Base-by-base conservation (phyloP, 2,797 vertebrate species). In the Hephaestus fuliginosus region DNA sequence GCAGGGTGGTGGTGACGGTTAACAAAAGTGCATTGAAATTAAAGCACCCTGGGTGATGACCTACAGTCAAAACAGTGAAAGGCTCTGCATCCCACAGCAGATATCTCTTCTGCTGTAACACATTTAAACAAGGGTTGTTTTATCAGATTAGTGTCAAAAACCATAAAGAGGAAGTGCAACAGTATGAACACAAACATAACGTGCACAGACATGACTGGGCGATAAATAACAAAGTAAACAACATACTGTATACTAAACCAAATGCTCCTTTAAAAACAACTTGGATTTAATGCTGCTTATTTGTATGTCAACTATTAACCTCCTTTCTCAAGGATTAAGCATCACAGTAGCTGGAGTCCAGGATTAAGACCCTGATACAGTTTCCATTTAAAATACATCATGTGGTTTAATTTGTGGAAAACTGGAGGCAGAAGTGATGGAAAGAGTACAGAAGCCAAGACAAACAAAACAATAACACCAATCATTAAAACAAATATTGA, bases 141-240 rank as follows among this genome's bases (percentile, higher is more conserved):
- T 28, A 69, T 51, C 57, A 60, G 57, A 68, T 15, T 15, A 66
- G 33, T 51, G 55, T 52, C 17, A 64, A 63, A 64, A 69, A 44
- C 28, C 20, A 36, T 36, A 39, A 48, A 74, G 43, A 51, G 44
- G 70, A 77, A 69, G 51, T 44, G n/a, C 30, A 53, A 30, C n/a
- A 30, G 17, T 57, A 17, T 44, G 25, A 46, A 58, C 49, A 70
- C n/a, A 36, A 33, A 20, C 11, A 43, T 10, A 13, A 49, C 43
- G n/a, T 39, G n/a, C 18, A 46, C 30, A 39, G 25, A 15, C 12
- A n/a, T 28, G 12, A 33, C 60, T 33, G 18, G 8, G 7, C 30
- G 17, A 75, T 20, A 28, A 58, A 75, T 5, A 41, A 46, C 13
- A 46, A 51, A 30, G 7, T 13, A 43, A 20, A 28, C n/a, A 67